These are phyloP conservation scores for Plecotus auritus DNA, from an alignment of 2,113 vertebrate genomes.

Conservation along the genomic window DNA sequence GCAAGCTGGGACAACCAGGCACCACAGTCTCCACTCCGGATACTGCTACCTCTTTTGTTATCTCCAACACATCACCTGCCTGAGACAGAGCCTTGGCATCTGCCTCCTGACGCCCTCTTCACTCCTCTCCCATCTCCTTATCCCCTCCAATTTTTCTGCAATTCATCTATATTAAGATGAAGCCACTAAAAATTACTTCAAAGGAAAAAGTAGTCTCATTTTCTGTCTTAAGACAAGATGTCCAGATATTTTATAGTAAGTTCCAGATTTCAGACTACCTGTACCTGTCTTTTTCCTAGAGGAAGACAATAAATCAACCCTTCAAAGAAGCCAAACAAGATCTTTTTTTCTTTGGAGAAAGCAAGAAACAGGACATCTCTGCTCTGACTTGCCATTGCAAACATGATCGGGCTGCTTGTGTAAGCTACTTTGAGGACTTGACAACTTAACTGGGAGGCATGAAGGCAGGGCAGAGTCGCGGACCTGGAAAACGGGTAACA, in stretches of 20 bases:
- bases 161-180: background rate
- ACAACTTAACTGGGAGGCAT: slow-evolving; percentile 26
- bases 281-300: background rate
- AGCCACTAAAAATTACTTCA: background rate
- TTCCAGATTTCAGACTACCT: background rate
- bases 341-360: slow-evolving; percentile 40
- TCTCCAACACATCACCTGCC: background rate
- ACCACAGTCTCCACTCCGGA: background rate
- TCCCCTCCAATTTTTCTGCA: background rate
- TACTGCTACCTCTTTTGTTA: background rate
- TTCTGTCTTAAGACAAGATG: slow-evolving; percentile 14
- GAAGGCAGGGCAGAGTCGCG: background rate
- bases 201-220: background rate
- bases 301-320: slow-evolving; percentile 3
- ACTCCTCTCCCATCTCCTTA: background rate
- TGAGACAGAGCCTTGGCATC: background rate
- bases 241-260: background rate
- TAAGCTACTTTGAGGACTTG: slow-evolving; percentile 44
- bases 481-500: background rate
- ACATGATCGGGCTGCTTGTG: background rate
- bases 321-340: slow-evolving; percentile 53
- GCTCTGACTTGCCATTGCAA: slow-evolving; percentile 38
- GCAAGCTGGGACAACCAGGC: background rate
- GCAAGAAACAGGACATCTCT: slow-evolving; percentile 26
- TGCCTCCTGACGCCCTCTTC: background rate